phyloP scores from a whole-genome alignment of 2,888 invertebrate genomes.

The Julus scanicus region DNA sequence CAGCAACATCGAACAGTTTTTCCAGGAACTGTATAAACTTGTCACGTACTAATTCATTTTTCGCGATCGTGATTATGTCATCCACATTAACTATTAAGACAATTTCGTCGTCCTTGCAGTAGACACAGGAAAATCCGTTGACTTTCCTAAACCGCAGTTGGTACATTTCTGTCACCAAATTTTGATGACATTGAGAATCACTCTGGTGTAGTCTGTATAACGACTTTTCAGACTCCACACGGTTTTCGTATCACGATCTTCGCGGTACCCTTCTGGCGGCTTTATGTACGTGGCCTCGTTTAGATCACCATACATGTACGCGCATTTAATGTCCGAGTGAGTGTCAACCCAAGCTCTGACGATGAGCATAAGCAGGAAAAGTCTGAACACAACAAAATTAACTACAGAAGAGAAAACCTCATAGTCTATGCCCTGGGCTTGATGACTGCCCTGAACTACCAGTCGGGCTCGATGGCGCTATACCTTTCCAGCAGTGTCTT shows the following conservation, averaged over 20 bases:
- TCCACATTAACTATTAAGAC: not conserved
- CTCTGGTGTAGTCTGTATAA: not conserved
- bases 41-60: too few species aligned
- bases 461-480: not conserved
- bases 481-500: too few species aligned
- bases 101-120: not conserved
- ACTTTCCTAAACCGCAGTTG: not conserved
- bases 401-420: not conserved
- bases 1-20: too few species aligned
- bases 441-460: not conserved
- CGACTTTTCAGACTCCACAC: not conserved
- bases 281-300: not conserved
- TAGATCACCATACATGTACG: not conserved
- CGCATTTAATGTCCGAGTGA: not conserved
- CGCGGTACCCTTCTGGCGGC: not conserved
- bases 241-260: not conserved
- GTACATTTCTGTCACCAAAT: not conserved
- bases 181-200: not conserved
- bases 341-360: not conserved
- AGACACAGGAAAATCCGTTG: not conserved
- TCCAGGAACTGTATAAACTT: too few species aligned
- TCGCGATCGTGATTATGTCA: not conserved
- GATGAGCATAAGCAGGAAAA: not conserved
- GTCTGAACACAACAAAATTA: not conserved
- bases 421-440: not conserved